Base-by-base conservation (phyloP, 2,888 invertebrate species). In the Rhopalosiphum nymphaeae region DNA sequence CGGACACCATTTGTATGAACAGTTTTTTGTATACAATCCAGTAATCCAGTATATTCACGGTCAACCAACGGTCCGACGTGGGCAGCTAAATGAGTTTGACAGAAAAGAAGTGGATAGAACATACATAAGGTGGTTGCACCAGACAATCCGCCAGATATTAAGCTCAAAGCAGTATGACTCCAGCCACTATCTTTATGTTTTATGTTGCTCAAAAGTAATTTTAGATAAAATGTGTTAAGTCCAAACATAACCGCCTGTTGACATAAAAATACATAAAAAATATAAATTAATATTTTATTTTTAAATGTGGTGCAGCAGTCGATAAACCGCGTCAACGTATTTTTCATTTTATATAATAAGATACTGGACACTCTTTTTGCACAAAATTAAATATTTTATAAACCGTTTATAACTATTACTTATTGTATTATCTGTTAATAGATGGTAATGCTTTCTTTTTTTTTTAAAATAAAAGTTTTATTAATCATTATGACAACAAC, bases 11-110 rank as follows among this genome's bases (percentile, higher is more conserved):
- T 90, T 11, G 94, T 94, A 21, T 94, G 94, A 9, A 94, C 94
- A 10, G 94, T 94, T 94, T 94, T 94, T n/a, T 94, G 94, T 90
- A 94, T 94, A 61, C 94, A 94, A n/a, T 94, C 94, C 46, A 94
- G 67, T 90, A 94, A 46, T 42, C 94, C 94, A 91, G 94, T 94
- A 86, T 94, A 94, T 94, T 94, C 94, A n/a, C 94, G 94, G 11
- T 94, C 94, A 57, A 94, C 94, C 11, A 94, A 86, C 25, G 94
- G 94, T n/a, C 94, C 94, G 25, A 94, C 94, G 44, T 94, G 94
- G 11, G 94, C 89, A 86, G 94, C 94, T 85, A 94, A 90, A 86
- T 94, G 94, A 90, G 94, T 94, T 67, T 94, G 94, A 94, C 94
- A 94, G 29, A 94, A 94, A 57, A 94, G 90, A 36, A 94, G 85